These are phyloP conservation scores for Echeneis naucrates DNA, from an alignment of 2,797 vertebrate species.

Conservation along the genomic window DNA sequence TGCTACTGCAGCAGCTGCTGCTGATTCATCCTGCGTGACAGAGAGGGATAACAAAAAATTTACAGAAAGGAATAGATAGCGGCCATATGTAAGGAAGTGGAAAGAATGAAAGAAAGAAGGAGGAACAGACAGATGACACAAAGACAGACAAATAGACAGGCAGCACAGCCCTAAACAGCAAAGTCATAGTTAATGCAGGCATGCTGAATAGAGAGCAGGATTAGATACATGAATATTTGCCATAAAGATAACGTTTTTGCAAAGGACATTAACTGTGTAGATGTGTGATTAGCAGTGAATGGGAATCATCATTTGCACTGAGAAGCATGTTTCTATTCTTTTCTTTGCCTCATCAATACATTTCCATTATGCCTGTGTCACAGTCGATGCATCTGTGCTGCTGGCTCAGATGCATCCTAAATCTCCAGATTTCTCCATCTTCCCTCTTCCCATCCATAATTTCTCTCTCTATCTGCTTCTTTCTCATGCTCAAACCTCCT, in stretches of 20 bases:
- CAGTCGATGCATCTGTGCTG: conserved; percentile 69
- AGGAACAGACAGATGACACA: conserved; percentile 52
- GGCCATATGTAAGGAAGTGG: conserved; percentile 2
- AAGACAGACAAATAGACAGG: conserved; percentile 53
- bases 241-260: conserved; percentile 40
- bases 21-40: conserved; percentile 70
- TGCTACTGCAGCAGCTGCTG: conserved; percentile 51
- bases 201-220: conserved; percentile 32
- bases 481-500: conserved; percentile 58
- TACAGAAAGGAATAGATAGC: conserved; percentile 11
- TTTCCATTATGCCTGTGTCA: conserved; percentile 41
- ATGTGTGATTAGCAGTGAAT: conserved; percentile 55
- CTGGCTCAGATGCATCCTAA: conserved; percentile 75
- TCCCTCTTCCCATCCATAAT: conserved; percentile 25
- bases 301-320: conserved; percentile 28
- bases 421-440: conserved; percentile 38
- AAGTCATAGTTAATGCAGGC: conserved; percentile 32
- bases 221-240: conserved; percentile 23
- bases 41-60: conserved; percentile 21
- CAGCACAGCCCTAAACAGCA: conserved; percentile 34
- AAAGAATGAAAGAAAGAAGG: conserved; percentile 41
- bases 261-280: conserved; percentile 26
- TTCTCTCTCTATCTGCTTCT: conserved; percentile 27
- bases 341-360: conserved; percentile 37
- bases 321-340: conserved; percentile 46